Evolutionary conservation across 1,140 invertebrate genomes (phyloP).

Genomic region (Brachionus koreanus): DNA sequence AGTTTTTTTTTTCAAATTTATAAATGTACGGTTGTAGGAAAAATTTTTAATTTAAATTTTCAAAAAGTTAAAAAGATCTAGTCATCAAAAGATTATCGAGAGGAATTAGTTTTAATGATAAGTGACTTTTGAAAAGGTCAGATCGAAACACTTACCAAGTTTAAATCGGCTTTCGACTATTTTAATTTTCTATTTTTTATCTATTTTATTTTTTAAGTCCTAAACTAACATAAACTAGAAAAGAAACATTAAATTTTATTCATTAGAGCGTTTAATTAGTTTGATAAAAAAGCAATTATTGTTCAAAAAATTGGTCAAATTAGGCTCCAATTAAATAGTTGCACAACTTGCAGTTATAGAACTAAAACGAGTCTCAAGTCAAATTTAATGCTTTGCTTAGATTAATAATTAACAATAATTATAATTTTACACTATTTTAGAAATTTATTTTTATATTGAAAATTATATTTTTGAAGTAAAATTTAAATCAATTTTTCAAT

Average conservation of each 20-base stretch:
- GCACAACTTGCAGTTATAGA: neutral
- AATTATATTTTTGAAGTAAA: neutral
- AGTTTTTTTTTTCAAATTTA: neutral
- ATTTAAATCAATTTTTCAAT: conserved; percentile 12
- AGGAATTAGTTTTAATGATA: neutral
- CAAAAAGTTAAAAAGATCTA: neutral
- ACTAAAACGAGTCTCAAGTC: neutral
- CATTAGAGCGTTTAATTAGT: conserved; percentile 29
- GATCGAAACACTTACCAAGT: neutral
- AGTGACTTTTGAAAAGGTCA: neutral
- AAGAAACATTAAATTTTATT: neutral
- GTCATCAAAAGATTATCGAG: conserved; percentile 5
- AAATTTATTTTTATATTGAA: neutral
- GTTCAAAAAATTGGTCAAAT: neutral
- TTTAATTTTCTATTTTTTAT: neutral
- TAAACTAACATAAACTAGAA: neutral
- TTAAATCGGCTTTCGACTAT: neutral
- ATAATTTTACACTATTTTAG: neutral
- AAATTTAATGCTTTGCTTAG: neutral
- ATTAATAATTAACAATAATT: neutral
- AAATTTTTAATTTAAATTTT: neutral
- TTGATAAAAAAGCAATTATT: neutral
- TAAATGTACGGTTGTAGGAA: neutral
- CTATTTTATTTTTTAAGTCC: neutral
- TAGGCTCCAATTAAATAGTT: neutral